A percentile compares a stretch with the other conserved stretches of the same genome.
phyloP scores from a whole-genome alignment of 1,140 invertebrate species.

The Trachymyrmex cornetzi region DNA sequence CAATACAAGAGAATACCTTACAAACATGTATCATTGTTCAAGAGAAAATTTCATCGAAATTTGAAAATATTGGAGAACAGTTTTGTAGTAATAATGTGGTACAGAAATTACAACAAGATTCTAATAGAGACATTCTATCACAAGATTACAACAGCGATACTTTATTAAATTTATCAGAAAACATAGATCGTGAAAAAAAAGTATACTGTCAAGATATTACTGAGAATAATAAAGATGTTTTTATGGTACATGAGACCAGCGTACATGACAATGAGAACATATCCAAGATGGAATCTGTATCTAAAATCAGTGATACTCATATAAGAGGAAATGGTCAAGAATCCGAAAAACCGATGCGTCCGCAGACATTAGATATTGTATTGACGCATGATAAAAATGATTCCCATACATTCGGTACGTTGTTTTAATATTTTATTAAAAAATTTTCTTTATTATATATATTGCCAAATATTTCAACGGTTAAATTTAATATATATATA shows the following conservation, averaged over 20 bases:
- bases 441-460: conserved; percentile 9
- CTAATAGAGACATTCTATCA: conserved; percentile 3
- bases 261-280: background rate
- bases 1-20: background rate
- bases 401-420: conserved; percentile 64
- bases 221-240: background rate
- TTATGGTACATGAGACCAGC: background rate
- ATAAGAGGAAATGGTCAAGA: conserved; percentile 73
- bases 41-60: conserved; percentile 60
- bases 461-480: background rate
- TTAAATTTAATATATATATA: background rate
- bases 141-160: conserved; percentile 8
- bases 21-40: background rate
- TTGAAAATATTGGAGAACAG: conserved; percentile 59
- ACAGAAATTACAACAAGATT: conserved; percentile 16
- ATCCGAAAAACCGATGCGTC: conserved; percentile 78
- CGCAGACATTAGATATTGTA: conserved; percentile 84
- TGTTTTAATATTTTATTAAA: conserved; percentile 35
- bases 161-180: conserved; percentile 9
- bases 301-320: conserved; percentile 61
- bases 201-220: conserved; percentile 18
- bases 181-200: background rate
- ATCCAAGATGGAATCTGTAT: conserved; percentile 39
- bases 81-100: conserved; percentile 19
- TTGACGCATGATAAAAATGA: conserved; percentile 79